phyloP scores from a whole-genome alignment of 2,113 vertebrate genomes.

The Neofelis nebulosa region DNA sequence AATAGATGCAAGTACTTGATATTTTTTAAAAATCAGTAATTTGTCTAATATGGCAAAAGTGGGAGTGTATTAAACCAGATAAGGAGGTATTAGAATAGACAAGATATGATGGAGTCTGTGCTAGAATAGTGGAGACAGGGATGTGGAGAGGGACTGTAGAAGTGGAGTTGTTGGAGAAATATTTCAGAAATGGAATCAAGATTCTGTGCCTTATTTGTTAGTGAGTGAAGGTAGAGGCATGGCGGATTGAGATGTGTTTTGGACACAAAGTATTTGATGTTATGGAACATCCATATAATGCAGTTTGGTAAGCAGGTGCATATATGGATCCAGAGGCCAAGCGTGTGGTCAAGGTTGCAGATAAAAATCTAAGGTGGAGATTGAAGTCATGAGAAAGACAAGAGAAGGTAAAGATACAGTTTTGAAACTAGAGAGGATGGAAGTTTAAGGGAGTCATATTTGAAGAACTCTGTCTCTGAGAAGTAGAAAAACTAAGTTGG shows the following conservation, averaged over 20 bases:
- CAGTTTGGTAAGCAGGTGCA: neutral
- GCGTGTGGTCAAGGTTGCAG: neutral
- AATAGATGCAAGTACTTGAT: neutral
- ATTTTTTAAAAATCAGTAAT: constrained; percentile 22
- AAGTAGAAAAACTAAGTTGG: neutral
- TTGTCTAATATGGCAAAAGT: neutral
- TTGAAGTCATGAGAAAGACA: neutral
- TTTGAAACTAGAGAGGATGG: neutral
- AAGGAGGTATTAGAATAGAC: neutral
- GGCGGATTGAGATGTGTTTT: neutral
- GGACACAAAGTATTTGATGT: neutral
- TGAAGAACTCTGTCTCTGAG: neutral
- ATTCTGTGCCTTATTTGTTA: neutral
- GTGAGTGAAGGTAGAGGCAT: neutral
- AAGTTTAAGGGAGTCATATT: neutral
- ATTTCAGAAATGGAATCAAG: neutral
- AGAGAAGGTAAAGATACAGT: neutral
- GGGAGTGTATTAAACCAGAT: neutral
- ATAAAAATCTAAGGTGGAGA: neutral
- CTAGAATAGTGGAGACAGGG: neutral
- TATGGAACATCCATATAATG: neutral
- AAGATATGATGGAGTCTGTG: neutral
- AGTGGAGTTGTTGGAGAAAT: neutral
- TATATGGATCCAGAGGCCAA: neutral
- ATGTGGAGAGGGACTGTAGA: neutral